Percentiles rank a stretch among this genome's conserved stretches.
Conservation (phyloP, 1,140 invertebrate species). For the Protaetia brevitarsis region DNA sequence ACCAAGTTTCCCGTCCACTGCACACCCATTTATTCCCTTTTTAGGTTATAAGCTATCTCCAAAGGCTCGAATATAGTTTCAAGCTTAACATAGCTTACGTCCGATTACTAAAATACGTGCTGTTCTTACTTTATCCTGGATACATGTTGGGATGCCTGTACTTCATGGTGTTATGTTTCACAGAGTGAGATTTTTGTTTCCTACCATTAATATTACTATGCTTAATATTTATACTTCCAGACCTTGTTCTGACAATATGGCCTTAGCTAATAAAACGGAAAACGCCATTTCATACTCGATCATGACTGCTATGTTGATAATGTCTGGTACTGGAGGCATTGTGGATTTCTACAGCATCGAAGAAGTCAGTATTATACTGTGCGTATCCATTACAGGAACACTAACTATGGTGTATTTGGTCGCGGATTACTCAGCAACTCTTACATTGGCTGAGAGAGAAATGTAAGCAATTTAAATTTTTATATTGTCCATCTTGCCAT, state of each 20-base stretch:
- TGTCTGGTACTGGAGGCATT: slow-evolving; percentile 8
- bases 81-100: slow-evolving; percentile 26
- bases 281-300: not conserved
- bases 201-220: not conserved
- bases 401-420: slow-evolving; percentile 33
- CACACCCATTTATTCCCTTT: not conserved
- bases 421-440: slow-evolving; percentile 33
- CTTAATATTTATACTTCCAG: not conserved
- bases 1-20: not conserved
- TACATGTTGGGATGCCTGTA: slow-evolving; percentile 28
- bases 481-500: too few relatives aligned
- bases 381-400: slow-evolving; percentile 30
- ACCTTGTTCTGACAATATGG: not conserved
- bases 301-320: slow-evolving; percentile 23
- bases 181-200: slow-evolving; percentile 4
- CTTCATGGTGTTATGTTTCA: slow-evolving; percentile 28
- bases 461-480: slow-evolving; percentile 23
- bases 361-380: slow-evolving; percentile 19
- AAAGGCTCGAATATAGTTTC: slow-evolving; percentile 22
- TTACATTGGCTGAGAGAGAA: slow-evolving; percentile 28
- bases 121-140: slow-evolving; percentile 25
- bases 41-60: not conserved
- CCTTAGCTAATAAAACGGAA: slow-evolving; percentile 12
- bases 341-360: slow-evolving; percentile 6
- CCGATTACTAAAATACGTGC: slow-evolving; percentile 27